Conservation (phyloP, 2,113 vertebrate genomes). For the Regulus satrapa region DNA sequence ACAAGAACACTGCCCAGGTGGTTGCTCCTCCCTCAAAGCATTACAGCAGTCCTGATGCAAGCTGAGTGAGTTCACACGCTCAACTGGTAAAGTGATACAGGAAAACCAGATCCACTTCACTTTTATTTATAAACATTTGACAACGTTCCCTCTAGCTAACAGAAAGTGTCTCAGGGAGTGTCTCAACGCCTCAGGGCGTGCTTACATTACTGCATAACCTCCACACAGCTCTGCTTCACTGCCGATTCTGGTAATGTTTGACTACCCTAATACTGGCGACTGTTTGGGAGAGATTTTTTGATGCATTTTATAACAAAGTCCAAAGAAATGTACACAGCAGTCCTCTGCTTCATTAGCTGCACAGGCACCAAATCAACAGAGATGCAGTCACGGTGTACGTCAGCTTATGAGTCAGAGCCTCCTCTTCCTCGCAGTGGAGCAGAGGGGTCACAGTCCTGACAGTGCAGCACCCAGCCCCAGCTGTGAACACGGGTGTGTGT, state of each 20-base stretch:
- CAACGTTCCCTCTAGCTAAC: not conserved
- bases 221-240: not conserved
- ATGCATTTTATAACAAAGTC: not conserved
- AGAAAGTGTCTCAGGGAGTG: not conserved
- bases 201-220: not conserved
- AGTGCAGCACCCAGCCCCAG: not conserved
- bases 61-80: not conserved
- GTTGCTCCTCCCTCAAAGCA: not conserved
- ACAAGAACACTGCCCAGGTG: not conserved
- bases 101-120: not conserved
- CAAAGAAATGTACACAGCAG: not conserved
- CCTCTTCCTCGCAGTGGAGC: not conserved
- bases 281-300: not conserved
- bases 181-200: not conserved
- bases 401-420: not conserved
- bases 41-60: not conserved
- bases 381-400: not conserved
- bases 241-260: not conserved
- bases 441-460: not conserved
- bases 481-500: rapidly evolving
- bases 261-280: not conserved
- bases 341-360: not conserved
- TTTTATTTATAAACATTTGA: constrained; percentile 6
- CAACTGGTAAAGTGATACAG: not conserved
- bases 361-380: not conserved